Percentiles rank a stretch among this genome's conserved stretches.
Conservation (phyloP, 2,797 vertebrate species). For the Pristis pectinata region DNA sequence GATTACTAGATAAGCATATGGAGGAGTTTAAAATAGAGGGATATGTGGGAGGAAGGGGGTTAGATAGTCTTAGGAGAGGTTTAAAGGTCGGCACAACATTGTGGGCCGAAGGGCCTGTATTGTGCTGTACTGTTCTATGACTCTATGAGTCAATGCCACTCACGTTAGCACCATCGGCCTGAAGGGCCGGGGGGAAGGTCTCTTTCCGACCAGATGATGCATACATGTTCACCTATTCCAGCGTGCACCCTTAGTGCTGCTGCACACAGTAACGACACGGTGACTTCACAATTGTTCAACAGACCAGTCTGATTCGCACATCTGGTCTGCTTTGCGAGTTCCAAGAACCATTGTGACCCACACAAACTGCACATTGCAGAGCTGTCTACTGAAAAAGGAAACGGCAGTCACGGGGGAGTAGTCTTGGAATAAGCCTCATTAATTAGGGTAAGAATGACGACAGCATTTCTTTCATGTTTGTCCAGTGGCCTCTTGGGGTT, state of each 20-base stretch:
- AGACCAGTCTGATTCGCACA: neutral
- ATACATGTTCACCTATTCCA: neutral
- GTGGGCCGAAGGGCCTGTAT: no score
- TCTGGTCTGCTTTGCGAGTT: neutral
- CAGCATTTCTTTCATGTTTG: neutral
- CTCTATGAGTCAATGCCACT: no score
- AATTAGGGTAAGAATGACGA: neutral
- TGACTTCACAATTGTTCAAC: neutral
- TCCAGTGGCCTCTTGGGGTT: neutral
- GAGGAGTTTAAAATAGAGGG: no score
- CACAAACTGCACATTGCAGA: neutral
- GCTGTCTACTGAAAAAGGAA: slow-evolving; percentile 2
- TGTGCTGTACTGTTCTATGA: no score
- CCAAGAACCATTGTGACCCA: neutral
- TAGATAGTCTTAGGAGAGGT: no score
- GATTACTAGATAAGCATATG: no score
- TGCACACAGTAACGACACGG: neutral
- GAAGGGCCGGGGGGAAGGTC: no score
- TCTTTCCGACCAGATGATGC: neutral
- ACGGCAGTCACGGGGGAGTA: neutral
- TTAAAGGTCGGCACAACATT: no score
- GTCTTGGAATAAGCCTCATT: neutral
- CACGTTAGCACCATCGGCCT: no score
- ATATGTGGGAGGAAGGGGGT: no score
- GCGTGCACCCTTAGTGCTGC: neutral